Base-by-base conservation (phyloP, 2,113 vertebrate species). In the Brevimyrus niger region DNA sequence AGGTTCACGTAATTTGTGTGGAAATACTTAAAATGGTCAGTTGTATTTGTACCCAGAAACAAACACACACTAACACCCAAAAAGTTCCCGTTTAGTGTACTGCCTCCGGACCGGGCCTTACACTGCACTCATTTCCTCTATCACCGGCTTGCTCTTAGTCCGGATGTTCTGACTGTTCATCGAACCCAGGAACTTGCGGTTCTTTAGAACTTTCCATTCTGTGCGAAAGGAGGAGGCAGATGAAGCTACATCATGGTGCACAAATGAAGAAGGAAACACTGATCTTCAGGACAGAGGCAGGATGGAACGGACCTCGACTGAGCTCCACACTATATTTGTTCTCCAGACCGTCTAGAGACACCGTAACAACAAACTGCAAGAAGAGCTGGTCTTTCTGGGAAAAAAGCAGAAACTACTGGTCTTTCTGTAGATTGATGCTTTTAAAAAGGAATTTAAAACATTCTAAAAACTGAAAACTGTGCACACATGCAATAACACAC, bases 161-260 rank as follows among this genome's bases (percentile, higher is more conserved):
- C 97, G 95, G 91, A 98, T 97, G 92, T 96, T 97, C 92, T 98
- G 97, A 86, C 97, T 96, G 0, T 91, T 93, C 31, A 98, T 91
- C 8, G 95, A 96, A 17, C 97, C 97, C 92, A 98, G 90, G 76
- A 97, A 97, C 90, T 96, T 95, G 4, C 97, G 93, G 94, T 98
- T 97, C 91, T 97, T 97, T 92, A 98, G 88, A 76, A 98, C 92
- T 83, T 96, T 96, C 95, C 97, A 96, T 58, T 97, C 97, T 98
- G 92, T 10, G 82, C 7, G 48, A 44, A 23, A 89, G 47, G 0
- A 11, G 21, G 3, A 87, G 3, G 42, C 13, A 88, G 61, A 69
- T 69, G 10, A 69, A 15, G n/a, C 3, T 31, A 86, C 9, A 83
- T n/a, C 46, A 4, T 35, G 0, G 61, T 11, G n/a, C 61, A 31